Evolutionary conservation across 2,113 vertebrate species (phyloP).

Genomic region (Vidua chalybeata): DNA sequence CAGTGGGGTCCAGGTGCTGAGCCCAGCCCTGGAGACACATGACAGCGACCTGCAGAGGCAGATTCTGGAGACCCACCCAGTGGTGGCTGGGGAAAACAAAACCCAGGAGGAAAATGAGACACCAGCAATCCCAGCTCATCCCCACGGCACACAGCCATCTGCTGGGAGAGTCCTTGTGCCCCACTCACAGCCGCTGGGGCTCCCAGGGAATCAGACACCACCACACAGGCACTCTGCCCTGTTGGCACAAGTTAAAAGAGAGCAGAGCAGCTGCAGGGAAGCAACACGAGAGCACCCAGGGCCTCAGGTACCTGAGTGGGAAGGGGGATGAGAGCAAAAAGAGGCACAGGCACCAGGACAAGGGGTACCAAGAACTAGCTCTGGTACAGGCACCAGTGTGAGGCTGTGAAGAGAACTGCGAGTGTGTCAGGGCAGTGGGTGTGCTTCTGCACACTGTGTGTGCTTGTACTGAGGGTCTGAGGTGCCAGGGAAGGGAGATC

Average conservation of each 20-base stretch:
- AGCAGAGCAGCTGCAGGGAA: neutral
- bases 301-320: constrained; percentile 29
- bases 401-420: neutral
- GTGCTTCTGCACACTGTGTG: neutral
- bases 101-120: neutral
- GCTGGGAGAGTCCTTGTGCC: neutral
- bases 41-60: neutral
- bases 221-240: neutral
- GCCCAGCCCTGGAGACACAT: neutral
- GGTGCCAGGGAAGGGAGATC: neutral
- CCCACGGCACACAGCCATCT: neutral
- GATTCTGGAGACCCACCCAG: neutral
- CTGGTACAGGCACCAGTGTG: constrained; percentile 35
- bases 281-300: neutral
- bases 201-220: neutral
- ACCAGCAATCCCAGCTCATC: neutral
- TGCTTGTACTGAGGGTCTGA: constrained; percentile 7
- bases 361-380: constrained; percentile 44
- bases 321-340: neutral
- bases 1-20: neutral
- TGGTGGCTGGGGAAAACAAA: constrained; percentile 9
- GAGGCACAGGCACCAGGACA: constrained; percentile 6
- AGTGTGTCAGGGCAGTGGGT: neutral
- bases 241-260: constrained; percentile 49
- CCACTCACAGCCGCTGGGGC: neutral